These are phyloP conservation scores for Drosophila punjabiensis DNA, from an alignment of 1,140 invertebrate genomes.

Conservation along the genomic window DNA sequence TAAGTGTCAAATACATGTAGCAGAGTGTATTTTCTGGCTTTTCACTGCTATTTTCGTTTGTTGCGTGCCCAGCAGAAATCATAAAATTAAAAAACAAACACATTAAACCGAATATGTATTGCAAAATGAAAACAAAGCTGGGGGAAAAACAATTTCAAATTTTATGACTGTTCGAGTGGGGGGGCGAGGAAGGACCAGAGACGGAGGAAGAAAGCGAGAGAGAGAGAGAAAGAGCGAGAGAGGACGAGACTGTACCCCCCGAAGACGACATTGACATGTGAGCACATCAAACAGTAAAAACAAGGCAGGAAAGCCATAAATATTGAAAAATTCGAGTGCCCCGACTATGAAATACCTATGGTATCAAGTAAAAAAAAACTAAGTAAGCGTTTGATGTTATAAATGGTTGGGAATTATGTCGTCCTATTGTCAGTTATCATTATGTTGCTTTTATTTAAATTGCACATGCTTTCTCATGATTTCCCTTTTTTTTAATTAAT, in stretches of 20 bases:
- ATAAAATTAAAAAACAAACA: slow-evolving; percentile 82
- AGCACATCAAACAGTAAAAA: slow-evolving; percentile 41
- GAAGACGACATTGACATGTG: slow-evolving; percentile 50
- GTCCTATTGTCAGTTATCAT: neutral
- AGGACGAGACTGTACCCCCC: slow-evolving; percentile 24
- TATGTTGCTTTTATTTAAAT: neutral
- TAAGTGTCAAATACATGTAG: slow-evolving; percentile 52
- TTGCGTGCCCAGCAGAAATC: slow-evolving; percentile 65
- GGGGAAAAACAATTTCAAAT: slow-evolving; percentile 37
- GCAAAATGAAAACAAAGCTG: slow-evolving; percentile 60
- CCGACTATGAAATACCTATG: slow-evolving; percentile 1
- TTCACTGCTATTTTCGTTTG: slow-evolving; percentile 65
- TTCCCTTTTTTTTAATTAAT: neutral
- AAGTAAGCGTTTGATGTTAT: neutral
- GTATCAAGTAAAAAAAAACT: neutral
- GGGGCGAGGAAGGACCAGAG: neutral
- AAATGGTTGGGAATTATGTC: neutral
- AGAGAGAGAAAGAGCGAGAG: neutral
- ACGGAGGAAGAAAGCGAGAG: no score
- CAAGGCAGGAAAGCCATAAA: slow-evolving; percentile 22
- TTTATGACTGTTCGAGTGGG: slow-evolving; percentile 45
- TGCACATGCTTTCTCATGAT: no score
- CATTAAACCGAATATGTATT: slow-evolving; percentile 69
- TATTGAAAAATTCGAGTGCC: neutral
- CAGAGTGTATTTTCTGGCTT: slow-evolving; percentile 45